These are phyloP conservation scores for Griposia aprilina DNA, from an alignment of 2,888 invertebrate genomes.

Conservation along the genomic window DNA sequence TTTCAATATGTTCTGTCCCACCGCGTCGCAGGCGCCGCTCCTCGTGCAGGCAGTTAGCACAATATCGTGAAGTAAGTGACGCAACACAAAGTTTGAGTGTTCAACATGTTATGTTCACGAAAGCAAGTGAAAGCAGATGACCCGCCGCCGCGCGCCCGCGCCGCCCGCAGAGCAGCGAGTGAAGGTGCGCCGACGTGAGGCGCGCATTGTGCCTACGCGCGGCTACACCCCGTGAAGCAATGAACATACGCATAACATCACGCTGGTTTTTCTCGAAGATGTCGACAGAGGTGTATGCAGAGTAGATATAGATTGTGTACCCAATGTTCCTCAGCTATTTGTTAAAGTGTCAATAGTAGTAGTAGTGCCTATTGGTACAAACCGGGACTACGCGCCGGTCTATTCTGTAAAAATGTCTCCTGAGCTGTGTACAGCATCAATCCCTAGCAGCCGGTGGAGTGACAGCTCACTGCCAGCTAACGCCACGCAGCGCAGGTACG, in stretches of 20 bases:
- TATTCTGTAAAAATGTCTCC: too few relatives aligned
- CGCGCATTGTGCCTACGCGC: neutral
- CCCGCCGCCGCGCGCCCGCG: too few relatives aligned
- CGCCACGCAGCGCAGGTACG: too few relatives aligned
- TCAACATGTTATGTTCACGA: neutral
- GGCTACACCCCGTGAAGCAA: neutral
- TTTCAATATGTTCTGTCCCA: neutral
- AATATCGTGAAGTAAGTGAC: neutral
- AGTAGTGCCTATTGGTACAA: too few relatives aligned
- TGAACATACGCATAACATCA: neutral
- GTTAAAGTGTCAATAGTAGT: too few relatives aligned
- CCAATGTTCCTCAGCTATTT: too few relatives aligned
- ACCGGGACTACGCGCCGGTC: too few relatives aligned
- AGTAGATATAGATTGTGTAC: too few relatives aligned
- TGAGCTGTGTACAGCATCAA: too few relatives aligned
- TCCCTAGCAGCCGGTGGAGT: too few relatives aligned
- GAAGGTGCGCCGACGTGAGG: too few relatives aligned
- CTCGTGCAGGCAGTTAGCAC: neutral
- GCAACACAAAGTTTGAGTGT: conserved; percentile 9
- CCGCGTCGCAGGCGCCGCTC: neutral
- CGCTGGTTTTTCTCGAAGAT: neutral
- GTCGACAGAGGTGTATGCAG: neutral
- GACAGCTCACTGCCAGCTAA: too few relatives aligned
- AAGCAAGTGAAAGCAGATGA: conserved; percentile 35
- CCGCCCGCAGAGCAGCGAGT: conserved; percentile 7